Conservation (phyloP, 2,888 invertebrate species). For the Silvanus unidentatus region DNA sequence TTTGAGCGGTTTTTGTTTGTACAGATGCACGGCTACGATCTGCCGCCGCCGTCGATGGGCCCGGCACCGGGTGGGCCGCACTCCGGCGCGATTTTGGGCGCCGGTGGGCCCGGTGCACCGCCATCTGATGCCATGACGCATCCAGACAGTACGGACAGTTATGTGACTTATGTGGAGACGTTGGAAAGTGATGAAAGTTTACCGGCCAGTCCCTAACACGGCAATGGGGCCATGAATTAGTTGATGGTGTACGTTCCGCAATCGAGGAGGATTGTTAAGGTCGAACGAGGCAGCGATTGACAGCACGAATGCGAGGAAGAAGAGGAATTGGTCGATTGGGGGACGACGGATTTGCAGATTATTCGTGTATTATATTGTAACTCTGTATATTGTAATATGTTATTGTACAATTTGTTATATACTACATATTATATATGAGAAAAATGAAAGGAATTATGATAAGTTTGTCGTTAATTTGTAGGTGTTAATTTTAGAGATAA, state of each 20-base stretch:
- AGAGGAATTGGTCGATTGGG: too few species aligned
- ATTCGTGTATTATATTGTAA: too few species aligned
- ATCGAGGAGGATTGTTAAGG: neutral
- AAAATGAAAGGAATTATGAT: neutral
- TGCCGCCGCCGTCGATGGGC: conserved; percentile 50
- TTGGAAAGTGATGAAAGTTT: conserved; percentile 68
- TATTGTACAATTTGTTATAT: conserved; percentile 37
- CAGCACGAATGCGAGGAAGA: too few species aligned
- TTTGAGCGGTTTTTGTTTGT: conserved; percentile 25
- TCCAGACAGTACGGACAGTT: conserved; percentile 80
- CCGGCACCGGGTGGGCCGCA: conserved; percentile 50
- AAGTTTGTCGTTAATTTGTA: conserved; percentile 9
- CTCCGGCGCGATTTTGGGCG: conserved; percentile 52
- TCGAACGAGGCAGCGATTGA: too few species aligned
- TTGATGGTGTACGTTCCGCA: conserved; percentile 15
- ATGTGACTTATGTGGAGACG: conserved; percentile 81
- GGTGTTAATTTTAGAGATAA: conserved; percentile 4
- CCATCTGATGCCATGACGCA: conserved; percentile 62
- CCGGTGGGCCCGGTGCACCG: conserved; percentile 53
- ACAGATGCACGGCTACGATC: conserved; percentile 89
- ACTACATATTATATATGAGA: too few species aligned
- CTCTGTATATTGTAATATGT: conserved; percentile 31
- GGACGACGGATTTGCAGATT: too few species aligned
- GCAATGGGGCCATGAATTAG: conserved; percentile 20
- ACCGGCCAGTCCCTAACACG: conserved; percentile 64